phyloP scores from a whole-genome alignment of 2,888 invertebrate genomes.

The Nasonovia ribisnigri region DNA sequence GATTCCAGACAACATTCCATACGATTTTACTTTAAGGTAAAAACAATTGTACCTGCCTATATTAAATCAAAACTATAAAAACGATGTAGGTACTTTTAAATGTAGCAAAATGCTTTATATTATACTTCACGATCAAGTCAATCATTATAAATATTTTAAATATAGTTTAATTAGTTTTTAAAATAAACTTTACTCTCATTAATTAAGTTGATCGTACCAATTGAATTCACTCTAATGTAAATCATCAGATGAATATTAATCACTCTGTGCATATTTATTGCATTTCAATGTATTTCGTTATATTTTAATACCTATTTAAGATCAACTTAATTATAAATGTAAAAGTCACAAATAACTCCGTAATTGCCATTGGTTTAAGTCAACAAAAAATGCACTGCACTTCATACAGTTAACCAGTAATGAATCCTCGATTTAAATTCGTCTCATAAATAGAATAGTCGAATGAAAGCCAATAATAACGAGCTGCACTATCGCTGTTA shows the following conservation, averaged over 20 bases:
- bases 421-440: not conserved
- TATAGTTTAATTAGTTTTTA: not conserved
- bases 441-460: not conserved
- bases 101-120: not conserved
- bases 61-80: not conserved
- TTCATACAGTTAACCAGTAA: not conserved
- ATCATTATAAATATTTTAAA: not conserved
- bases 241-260: not conserved
- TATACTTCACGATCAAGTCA: not conserved
- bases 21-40: not conserved
- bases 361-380: not conserved
- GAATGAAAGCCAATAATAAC: not conserved
- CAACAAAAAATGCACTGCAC: not conserved
- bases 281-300: too few relatives aligned
- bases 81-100: not conserved
- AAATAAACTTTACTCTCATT: not conserved
- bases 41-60: not conserved
- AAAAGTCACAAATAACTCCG: not conserved
- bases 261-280: too few relatives aligned
- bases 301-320: not conserved
- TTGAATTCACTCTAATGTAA: not conserved
- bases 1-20: not conserved
- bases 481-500: not conserved
- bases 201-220: not conserved
- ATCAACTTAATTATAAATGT: not conserved